phyloP scores from a whole-genome alignment of 2,113 vertebrate species.

The Cepphus grylle region DNA sequence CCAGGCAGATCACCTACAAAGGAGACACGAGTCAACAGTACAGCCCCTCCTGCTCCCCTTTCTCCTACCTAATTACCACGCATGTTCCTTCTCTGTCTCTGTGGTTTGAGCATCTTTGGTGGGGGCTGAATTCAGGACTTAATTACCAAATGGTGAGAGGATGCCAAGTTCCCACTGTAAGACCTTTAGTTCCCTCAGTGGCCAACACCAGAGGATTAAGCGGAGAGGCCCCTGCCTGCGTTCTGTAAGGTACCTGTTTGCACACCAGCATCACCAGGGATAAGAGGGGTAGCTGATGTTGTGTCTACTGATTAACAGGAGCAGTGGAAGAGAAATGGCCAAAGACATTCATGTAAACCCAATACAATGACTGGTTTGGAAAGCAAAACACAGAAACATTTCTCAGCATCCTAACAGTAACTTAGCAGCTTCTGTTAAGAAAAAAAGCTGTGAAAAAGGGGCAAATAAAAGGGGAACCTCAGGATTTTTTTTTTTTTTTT shows the following conservation, averaged over 20 bases:
- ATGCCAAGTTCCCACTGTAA: background rate
- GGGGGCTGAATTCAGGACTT: background rate
- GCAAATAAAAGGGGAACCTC: background rate
- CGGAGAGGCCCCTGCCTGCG: background rate
- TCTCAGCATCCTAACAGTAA: conserved; percentile 1
- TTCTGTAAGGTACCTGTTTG: background rate
- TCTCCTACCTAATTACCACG: background rate
- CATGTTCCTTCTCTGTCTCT: background rate
- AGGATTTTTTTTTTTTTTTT: background rate
- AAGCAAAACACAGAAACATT: background rate
- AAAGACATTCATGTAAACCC: background rate
- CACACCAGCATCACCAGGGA: background rate
- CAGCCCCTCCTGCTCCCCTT: background rate
- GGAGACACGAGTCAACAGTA: background rate
- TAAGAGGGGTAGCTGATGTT: background rate
- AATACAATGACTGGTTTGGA: background rate
- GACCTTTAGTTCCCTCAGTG: background rate
- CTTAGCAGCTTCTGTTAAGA: background rate
- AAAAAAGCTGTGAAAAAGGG: background rate
- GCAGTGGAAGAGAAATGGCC: background rate
- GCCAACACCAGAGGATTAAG: background rate
- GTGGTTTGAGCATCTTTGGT: background rate
- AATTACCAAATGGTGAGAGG: background rate
- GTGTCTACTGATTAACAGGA: background rate
- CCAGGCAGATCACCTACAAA: background rate